Conservation (phyloP, 2,888 invertebrate genomes). For the Napeogenes inachia region DNA sequence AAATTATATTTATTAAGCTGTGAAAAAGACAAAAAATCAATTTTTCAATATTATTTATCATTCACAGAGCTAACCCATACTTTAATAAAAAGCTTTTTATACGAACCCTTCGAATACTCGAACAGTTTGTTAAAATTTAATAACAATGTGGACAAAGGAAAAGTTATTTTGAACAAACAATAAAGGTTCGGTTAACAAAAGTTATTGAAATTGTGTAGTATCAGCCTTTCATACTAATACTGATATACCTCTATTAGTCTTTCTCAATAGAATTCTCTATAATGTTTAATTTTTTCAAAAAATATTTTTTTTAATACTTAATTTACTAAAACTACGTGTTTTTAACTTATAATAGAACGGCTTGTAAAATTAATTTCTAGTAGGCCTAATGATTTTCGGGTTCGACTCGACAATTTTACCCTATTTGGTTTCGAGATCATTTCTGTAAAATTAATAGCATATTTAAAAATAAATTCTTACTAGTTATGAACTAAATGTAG, state of each 20-base stretch:
- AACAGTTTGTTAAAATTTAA: background rate
- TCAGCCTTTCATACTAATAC: background rate
- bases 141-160: conserved; percentile 3
- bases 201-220: background rate
- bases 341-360: no score
- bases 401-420: no score
- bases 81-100: background rate
- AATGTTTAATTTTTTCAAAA: no score
- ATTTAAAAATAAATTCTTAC: background rate
- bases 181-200: background rate
- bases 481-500: no score
- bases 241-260: no score
- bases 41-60: background rate
- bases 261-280: no score
- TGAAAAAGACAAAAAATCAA: background rate
- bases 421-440: conserved; percentile 26
- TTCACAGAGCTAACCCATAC: background rate
- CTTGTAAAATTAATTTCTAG: no score
- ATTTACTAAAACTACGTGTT: no score
- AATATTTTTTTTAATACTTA: no score
- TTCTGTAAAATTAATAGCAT: conserved; percentile 26
- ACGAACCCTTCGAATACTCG: conserved; percentile 1
- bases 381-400: no score
- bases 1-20: no score
- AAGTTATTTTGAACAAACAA: conserved; percentile 4